phyloP scores from a whole-genome alignment of 2,113 vertebrate genomes.

The Lycaon pictus region DNA sequence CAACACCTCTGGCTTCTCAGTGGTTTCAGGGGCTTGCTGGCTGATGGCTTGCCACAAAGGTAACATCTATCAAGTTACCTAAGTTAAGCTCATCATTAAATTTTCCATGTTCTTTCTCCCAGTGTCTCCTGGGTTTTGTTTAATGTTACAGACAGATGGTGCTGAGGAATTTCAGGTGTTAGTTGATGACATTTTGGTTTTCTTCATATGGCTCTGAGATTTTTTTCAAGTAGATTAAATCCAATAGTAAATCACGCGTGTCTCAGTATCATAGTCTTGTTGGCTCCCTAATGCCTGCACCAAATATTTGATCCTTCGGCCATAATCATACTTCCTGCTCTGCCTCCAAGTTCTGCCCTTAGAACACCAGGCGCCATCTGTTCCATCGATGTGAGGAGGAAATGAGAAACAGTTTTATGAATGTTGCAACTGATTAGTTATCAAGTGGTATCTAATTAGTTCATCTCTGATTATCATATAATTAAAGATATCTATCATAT shows the following conservation, averaged over 20 bases:
- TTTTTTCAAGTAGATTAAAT: constrained; percentile 82
- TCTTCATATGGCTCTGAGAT: constrained; percentile 74
- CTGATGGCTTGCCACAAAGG: constrained; percentile 62
- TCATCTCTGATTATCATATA: constrained; percentile 67
- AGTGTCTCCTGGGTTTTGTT: constrained; percentile 80
- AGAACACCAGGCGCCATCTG: constrained; percentile 77
- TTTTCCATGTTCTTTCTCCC: constrained; percentile 75
- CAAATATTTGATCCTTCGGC: constrained; percentile 73
- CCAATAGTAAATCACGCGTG: constrained; percentile 80
- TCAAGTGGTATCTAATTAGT: constrained; percentile 59
- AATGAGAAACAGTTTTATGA: constrained; percentile 52
- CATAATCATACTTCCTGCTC: constrained; percentile 31
- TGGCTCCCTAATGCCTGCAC: constrained; percentile 55
- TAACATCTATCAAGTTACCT: constrained; percentile 78
- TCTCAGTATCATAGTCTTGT: constrained; percentile 52
- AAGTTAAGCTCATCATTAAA: constrained; percentile 84
- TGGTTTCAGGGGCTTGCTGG: background rate
- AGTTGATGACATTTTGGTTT: constrained; percentile 78
- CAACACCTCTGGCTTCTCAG: background rate
- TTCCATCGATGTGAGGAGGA: constrained; percentile 42
- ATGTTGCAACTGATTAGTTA: constrained; percentile 72
- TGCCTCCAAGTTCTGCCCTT: constrained; percentile 42
- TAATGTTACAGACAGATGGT: constrained; percentile 85
- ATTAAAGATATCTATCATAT: constrained; percentile 50
- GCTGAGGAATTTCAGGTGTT: constrained; percentile 84